Base-by-base conservation (phyloP, 92 coral and sea anemone genomes). In the Galaxea fascicularis region DNA sequence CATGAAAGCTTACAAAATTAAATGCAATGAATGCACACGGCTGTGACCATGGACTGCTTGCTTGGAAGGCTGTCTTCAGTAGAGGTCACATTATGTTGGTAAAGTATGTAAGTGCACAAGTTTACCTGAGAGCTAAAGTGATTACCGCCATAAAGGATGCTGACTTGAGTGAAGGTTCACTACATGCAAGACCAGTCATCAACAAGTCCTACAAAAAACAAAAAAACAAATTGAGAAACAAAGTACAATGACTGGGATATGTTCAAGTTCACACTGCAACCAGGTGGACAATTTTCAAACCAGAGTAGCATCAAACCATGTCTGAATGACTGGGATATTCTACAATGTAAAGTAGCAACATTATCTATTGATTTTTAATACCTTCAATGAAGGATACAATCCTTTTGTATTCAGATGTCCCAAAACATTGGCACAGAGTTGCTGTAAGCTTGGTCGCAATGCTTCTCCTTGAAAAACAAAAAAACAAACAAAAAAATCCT, bases 101-200 rank as follows among this genome's bases (percentile, higher is more conserved):
- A 35, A 35, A 6, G 41, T 35, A 35, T 35, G n/a, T n/a, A n/a
- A n/a, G n/a, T n/a, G n/a, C n/a, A n/a, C n/a, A n/a, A 56, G 21
- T 62, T 73, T 78, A 95, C 98, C 98, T 95, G 31, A 96, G 82
- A 9, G 99, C 90, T 77, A 96, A 65, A 10, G 99, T 95, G 51
- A 93, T 88, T 21, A 89, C 79, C 41, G 99, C 99, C 41, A 93
- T 90, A 46, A 96, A 92, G 41, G 98, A 86, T 2, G 95, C 92
- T 17, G 91, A 56, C 58, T 93, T 95, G 28, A 96, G 82, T 16
- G 93, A 93, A 1, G 98, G 99, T 56, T 93, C 95, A 77, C 77
- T 78, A 17, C 99, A 91, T 9, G 98, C 98, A 41, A 96, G 91
- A 18, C 99, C 98, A 66, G 90, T 91, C 90, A 96, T 59, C 80